Evolutionary conservation across 2,888 invertebrate genomes (phyloP), one percentile per base, ranked within the genome.

Genomic region (Teleiodes luculella): DNA sequence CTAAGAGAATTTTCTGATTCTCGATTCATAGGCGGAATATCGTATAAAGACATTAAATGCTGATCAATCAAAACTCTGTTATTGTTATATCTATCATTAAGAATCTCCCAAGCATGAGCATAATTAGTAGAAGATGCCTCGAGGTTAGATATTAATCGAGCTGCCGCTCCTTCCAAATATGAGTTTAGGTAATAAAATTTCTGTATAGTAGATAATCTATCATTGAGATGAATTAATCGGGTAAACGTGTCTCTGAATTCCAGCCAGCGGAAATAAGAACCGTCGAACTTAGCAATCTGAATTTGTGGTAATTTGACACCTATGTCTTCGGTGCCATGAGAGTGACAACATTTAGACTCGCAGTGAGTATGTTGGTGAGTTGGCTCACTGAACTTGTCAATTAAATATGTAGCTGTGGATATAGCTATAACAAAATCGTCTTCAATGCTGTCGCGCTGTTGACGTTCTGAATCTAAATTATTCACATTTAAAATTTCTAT

Each of bases 161-260:
- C 60, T n/a, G 65, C 65, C 7, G 62, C 61, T 7, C 65, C 4
- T n/a, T n/a, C n/a, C n/a, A n/a, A n/a, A n/a, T n/a, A n/a, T n/a
- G n/a, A n/a, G n/a, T n/a, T n/a, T n/a, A 65, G 36, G 52, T 62
- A 63, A 37, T 65, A 56, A 46, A 60, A 65, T 33, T 63, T 61
- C 18, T 65, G 58, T 7, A 66, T 61, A 0, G 53, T 14, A 6
- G 57, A 16, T n/a, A 67, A 61, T 5, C 55, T 60, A 2, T 53
- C 41, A 39, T 66, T 67, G 1, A 61, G 60, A 35, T 68, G 66
- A n/a, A 65, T 56, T 11, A 68, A 35, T 33, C n/a, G 57, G 41
- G 37, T 35, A 47, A 57, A 64, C 0, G 61, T 63, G 20, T 66
- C 65, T 1, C 62, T 57, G 43, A 64, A 66, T 30, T 66, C 62